Percentiles rank a stretch among this genome's conserved stretches.
Evolutionary conservation across 2,113 vertebrate species (phyloP).

Genomic region (Dicentrarchus labrax): DNA sequence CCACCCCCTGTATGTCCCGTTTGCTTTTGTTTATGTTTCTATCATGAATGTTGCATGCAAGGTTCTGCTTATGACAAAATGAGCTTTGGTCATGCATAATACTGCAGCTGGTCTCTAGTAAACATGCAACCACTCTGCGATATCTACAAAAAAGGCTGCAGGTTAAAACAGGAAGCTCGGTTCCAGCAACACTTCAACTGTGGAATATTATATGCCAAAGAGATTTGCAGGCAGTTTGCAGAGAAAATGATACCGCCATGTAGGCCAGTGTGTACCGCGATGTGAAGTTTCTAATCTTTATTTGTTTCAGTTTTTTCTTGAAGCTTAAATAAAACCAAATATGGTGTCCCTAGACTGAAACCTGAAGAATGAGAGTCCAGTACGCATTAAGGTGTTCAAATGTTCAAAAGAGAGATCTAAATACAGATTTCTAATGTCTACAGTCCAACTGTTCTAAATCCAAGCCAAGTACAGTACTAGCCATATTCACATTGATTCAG

Average conservation of each 20-base stretch:
- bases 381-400: not conserved
- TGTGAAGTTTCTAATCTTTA: conserved; percentile 3
- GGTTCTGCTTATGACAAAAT: conserved; percentile 16
- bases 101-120: conserved; percentile 15
- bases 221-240: conserved; percentile 48
- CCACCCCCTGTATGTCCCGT: conserved; percentile 10
- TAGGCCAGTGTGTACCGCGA: conserved; percentile 6
- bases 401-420: not conserved
- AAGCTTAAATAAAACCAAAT: conserved; percentile 9
- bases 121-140: conserved; percentile 29
- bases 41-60: conserved; percentile 38
- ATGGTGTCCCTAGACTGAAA: conserved; percentile 1
- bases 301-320: not conserved
- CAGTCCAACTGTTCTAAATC: not conserved
- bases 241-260: conserved; percentile 27
- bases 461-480: not conserved
- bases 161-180: conserved; percentile 24
- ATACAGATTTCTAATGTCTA: not conserved
- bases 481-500: not conserved
- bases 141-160: conserved; percentile 27
- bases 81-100: conserved; percentile 40
- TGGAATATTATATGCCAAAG: conserved; percentile 22
- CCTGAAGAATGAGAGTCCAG: not conserved
- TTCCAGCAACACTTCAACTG: conserved; percentile 24
- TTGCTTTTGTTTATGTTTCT: conserved; percentile 3